Percentiles rank a stretch among this genome's conserved stretches.
Conservation (phyloP, 2,888 invertebrate species). For the Parnassius mnemosyne region DNA sequence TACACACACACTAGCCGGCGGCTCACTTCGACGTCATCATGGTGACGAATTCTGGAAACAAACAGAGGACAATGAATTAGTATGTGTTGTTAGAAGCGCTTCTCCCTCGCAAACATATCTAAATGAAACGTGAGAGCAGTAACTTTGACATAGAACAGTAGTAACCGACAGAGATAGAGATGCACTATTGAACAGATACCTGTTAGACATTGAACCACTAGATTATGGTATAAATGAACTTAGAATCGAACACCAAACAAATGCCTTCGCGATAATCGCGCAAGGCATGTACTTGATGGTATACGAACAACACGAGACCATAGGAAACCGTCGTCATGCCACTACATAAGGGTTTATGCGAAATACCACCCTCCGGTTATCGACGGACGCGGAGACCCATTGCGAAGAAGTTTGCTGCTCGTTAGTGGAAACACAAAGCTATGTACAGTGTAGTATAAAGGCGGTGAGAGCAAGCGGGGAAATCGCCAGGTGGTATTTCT, state of each 20-base stretch:
- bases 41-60: slow-evolving; percentile 96
- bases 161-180: slow-evolving; percentile 61
- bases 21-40: slow-evolving; percentile 99
- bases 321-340: slow-evolving; percentile 56
- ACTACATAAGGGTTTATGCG: slow-evolving; percentile 65
- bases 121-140: slow-evolving; percentile 53
- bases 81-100: neutral
- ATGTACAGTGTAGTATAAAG: slow-evolving; percentile 34
- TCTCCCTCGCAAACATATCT: slow-evolving; percentile 47
- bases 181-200: slow-evolving; percentile 64
- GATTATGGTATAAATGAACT: slow-evolving; percentile 41
- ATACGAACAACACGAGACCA: slow-evolving; percentile 35
- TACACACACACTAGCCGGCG: slow-evolving; percentile 84
- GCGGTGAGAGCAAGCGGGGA: slow-evolving; percentile 36
- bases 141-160: slow-evolving; percentile 37
- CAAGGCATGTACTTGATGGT: slow-evolving; percentile 46
- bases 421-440: slow-evolving; percentile 39
- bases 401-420: slow-evolving; percentile 58
- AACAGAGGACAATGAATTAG: slow-evolving; percentile 45
- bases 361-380: slow-evolving; percentile 62
- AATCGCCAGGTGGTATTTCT: slow-evolving; percentile 72
- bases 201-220: slow-evolving; percentile 54
- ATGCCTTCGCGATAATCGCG: slow-evolving; percentile 33
- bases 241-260: slow-evolving; percentile 38
- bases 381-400: slow-evolving; percentile 17